Percentiles rank a stretch among this genome's conserved stretches.
phyloP scores from a whole-genome alignment of 2,113 vertebrate genomes.

The Chrysochloris asiatica region DNA sequence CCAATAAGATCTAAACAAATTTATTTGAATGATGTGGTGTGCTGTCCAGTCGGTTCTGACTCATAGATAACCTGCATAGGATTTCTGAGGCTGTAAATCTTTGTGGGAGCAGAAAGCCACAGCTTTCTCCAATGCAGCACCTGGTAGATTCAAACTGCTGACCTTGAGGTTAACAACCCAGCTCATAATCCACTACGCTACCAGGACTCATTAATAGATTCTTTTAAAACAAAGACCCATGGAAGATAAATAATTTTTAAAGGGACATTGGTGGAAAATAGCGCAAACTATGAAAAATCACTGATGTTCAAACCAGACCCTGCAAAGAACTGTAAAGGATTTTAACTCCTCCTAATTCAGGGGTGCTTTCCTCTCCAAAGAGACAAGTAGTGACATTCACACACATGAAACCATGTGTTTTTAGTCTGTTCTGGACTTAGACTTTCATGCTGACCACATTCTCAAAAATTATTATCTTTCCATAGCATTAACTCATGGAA shows the following conservation, averaged over 20 bases:
- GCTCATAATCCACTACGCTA: too few relatives aligned
- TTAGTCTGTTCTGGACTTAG: background rate
- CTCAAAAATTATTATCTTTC: constrained; percentile 62
- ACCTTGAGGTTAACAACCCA: too few relatives aligned
- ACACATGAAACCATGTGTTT: background rate
- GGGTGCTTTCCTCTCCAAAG: background rate
- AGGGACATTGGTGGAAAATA: background rate
- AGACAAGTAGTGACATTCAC: constrained; percentile 1
- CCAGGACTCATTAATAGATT: too few relatives aligned
- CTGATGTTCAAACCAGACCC: background rate
- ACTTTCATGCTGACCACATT: constrained; percentile 42
- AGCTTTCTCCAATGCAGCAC: too few relatives aligned
- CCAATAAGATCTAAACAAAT: background rate
- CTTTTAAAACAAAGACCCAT: constrained; percentile 2
- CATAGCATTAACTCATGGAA: constrained; percentile 66
- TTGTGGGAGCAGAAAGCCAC: too few relatives aligned
- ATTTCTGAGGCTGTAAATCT: too few relatives aligned
- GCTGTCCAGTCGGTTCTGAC: too few relatives aligned
- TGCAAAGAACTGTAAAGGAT: constrained; percentile 14
- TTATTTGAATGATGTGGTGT: constrained; percentile 10
- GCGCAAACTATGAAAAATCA: background rate
- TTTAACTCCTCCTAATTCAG: background rate
- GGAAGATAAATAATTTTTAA: constrained; percentile 1
- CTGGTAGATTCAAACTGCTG: too few relatives aligned
- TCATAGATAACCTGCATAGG: too few relatives aligned